Conservation (phyloP, 2,797 vertebrate species). For the Lutjanus argentimaculatus region DNA sequence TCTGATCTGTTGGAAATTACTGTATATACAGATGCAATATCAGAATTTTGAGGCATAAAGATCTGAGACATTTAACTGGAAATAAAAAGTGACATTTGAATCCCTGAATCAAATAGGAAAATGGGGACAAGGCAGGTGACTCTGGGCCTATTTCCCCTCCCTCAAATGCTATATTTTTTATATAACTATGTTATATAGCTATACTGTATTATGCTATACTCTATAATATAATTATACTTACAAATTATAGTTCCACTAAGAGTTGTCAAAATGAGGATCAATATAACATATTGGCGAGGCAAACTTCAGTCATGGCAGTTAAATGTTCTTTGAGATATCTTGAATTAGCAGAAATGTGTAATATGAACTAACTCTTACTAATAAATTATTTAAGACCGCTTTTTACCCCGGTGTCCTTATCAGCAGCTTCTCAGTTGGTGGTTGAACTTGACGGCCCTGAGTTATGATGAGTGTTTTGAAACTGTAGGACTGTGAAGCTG, state of each 20-base stretch:
- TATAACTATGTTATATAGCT: no score
- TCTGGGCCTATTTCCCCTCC: no score
- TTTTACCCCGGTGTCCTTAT: background rate
- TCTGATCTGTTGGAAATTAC: background rate
- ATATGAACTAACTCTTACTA: background rate
- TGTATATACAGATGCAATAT: background rate
- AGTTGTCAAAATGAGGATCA: no score
- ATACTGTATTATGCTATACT: no score
- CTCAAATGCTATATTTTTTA: background rate
- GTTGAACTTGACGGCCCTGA: background rate
- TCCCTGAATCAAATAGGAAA: background rate
- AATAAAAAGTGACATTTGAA: background rate
- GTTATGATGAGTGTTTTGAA: background rate
- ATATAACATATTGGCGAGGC: no score
- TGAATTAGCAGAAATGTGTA: background rate
- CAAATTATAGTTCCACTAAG: no score
- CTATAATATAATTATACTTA: no score
- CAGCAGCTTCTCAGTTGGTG: background rate
- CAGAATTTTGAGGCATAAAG: background rate
- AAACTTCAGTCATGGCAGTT: background rate
- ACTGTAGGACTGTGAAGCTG: conserved; percentile 14
- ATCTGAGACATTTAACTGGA: background rate
- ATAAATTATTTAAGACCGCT: background rate
- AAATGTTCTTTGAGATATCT: background rate
- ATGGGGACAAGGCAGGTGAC: background rate